phyloP scores from a whole-genome alignment of 2,797 vertebrate species.

The Dromococcyx pavoninus region DNA sequence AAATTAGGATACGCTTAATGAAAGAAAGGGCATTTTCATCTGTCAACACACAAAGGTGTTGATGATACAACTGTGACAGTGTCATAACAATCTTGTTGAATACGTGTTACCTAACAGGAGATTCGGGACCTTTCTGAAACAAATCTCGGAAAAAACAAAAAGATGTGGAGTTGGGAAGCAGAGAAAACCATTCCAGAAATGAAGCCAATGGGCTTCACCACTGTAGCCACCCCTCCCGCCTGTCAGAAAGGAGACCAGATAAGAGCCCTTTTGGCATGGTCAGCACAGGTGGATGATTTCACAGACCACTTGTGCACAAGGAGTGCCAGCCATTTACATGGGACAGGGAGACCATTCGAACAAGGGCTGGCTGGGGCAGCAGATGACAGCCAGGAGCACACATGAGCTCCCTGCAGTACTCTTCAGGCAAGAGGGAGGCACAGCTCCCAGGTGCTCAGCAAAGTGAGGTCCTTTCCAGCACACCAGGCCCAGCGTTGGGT shows the following conservation, averaged over 20 bases:
- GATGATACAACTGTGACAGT: background rate
- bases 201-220: fast-evolving
- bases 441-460: fast-evolving
- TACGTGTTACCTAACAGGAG: background rate
- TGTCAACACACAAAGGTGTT: background rate
- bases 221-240: fast-evolving
- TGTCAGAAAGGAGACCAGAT: background rate
- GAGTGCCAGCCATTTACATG: fast-evolving
- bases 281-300: fast-evolving
- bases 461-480: background rate
- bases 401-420: fast-evolving
- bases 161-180: fast-evolving
- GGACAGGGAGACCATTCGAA: background rate
- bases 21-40: background rate
- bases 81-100: background rate
- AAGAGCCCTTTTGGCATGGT: fast-evolving
- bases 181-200: background rate
- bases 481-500: fast-evolving
- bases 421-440: background rate
- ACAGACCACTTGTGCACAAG: fast-evolving
- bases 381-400: too few species aligned
- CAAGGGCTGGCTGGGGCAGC: background rate
- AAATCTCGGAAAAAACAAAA: background rate
- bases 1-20: fast-evolving
- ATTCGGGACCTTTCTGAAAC: background rate